phyloP scores from a whole-genome alignment of 2,888 invertebrate species.

The Hetaerina titia region DNA sequence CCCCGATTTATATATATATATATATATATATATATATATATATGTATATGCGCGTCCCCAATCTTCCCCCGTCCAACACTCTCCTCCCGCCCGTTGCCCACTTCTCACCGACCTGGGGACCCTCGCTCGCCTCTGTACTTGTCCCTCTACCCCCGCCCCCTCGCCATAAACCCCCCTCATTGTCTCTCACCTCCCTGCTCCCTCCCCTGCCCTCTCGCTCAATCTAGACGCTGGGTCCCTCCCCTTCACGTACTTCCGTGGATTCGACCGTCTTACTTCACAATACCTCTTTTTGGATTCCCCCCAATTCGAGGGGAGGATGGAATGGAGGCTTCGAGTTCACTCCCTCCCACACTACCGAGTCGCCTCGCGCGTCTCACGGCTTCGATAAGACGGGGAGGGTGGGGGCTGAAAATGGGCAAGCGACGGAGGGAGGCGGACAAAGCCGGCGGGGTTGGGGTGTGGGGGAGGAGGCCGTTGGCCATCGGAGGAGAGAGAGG shows the following conservation, averaged over 20 bases:
- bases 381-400: background rate
- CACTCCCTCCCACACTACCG: background rate
- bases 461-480: background rate
- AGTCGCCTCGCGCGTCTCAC: slow-evolving; percentile 15
- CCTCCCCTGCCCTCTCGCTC: too few relatives aligned
- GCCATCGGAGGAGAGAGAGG: background rate
- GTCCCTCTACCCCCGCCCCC: background rate
- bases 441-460: slow-evolving; percentile 5
- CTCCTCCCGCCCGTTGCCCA: background rate
- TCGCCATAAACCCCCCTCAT: background rate
- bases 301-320: background rate
- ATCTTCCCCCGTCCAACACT: background rate
- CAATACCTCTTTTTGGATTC: background rate
- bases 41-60: background rate
- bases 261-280: background rate
- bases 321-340: background rate
- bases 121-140: background rate
- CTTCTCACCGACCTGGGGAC: slow-evolving; percentile 15
- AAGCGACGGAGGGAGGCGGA: background rate
- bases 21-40: background rate
- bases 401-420: background rate
- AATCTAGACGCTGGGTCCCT: too few relatives aligned
- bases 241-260: background rate
- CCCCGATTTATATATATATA: background rate
- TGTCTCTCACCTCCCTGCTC: background rate